phyloP scores from a whole-genome alignment of 2,797 vertebrate species.

The Yasuhikotakia modesta region DNA sequence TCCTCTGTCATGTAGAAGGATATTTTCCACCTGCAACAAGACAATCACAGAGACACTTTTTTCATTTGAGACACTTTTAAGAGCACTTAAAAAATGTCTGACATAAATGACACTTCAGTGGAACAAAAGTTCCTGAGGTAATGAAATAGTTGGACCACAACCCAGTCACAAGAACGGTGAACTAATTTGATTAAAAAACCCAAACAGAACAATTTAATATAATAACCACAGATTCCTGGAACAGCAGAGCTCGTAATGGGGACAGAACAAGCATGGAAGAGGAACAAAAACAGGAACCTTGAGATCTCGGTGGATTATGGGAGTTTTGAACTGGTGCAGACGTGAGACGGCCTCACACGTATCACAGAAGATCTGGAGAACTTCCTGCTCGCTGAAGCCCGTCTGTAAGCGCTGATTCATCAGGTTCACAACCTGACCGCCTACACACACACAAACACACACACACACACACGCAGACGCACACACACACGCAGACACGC shows the following conservation, averaged over 20 bases:
- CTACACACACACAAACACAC: constrained; percentile 69
- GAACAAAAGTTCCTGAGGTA: background rate
- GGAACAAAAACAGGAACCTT: constrained; percentile 79
- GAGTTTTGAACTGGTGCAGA: constrained; percentile 91
- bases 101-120: too few species aligned
- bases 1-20: constrained; percentile 93
- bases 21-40: constrained; percentile 90
- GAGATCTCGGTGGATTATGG: constrained; percentile 93
- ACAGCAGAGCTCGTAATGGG: background rate
- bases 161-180: background rate
- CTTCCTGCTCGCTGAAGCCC: constrained; percentile 91
- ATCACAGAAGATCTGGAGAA: constrained; percentile 97
- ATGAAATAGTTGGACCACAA: too few species aligned
- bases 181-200: background rate
- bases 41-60: too few species aligned
- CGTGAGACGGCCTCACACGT: constrained; percentile 93
- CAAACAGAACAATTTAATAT: too few species aligned
- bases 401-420: constrained; percentile 98
- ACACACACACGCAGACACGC: too few species aligned
- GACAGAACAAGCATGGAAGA: background rate
- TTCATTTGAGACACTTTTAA: background rate
- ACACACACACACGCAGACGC: too few species aligned
- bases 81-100: too few species aligned
- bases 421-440: constrained; percentile 96
- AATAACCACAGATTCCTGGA: background rate